These are phyloP conservation scores for Varanus komodoensis DNA, from an alignment of 2,113 vertebrate species.

Conservation along the genomic window DNA sequence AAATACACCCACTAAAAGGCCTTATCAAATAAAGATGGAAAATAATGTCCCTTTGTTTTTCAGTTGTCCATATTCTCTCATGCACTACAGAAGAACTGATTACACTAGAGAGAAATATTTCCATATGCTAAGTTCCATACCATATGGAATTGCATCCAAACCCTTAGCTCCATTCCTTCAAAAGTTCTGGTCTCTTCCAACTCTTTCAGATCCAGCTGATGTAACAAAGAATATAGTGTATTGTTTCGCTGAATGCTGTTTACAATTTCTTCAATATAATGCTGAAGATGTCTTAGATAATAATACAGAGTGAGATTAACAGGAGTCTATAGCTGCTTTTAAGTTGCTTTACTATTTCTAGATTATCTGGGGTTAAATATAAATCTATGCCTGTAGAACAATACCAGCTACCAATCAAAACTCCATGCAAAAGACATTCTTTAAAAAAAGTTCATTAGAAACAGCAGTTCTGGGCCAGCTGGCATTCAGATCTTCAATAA, in stretches of 20 bases:
- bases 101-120: background rate
- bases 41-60: background rate
- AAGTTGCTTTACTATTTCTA: background rate
- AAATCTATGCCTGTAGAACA: background rate
- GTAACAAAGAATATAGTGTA: accelerated
- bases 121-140: background rate
- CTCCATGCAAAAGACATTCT: slow-evolving; percentile 16
- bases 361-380: background rate
- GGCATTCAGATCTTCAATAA: slow-evolving; percentile 8
- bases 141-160: slow-evolving; percentile 6
- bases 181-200: background rate
- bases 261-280: background rate
- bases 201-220: background rate
- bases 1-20: background rate
- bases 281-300: slow-evolving; percentile 8
- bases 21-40: slow-evolving; percentile 11
- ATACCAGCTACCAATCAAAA: slow-evolving; percentile 14
- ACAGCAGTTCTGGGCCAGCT: slow-evolving; percentile 10
- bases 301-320: background rate
- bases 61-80: background rate
- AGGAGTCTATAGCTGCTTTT: slow-evolving; percentile 5
- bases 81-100: background rate
- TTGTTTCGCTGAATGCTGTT: slow-evolving; percentile 3
- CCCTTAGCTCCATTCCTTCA: background rate
- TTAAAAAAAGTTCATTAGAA: slow-evolving; percentile 15